Evolutionary conservation across 2,797 vertebrate genomes (phyloP), one percentile per base, ranked within the genome.

Genomic region (Zenarchopterus dispar): DNA sequence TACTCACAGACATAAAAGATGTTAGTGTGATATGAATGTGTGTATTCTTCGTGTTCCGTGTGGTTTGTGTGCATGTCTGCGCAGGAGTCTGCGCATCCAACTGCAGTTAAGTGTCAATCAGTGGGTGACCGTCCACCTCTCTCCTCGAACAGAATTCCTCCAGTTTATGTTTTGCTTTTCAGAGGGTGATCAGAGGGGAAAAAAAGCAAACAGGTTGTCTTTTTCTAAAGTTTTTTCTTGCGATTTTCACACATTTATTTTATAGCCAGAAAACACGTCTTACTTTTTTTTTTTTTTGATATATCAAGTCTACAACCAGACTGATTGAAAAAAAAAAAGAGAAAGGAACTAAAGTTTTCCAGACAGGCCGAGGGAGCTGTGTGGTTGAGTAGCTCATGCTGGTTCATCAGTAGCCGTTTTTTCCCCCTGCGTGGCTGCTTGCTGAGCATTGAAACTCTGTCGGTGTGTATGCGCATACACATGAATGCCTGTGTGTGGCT

Each of bases 61-160:
- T 13, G 19, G 45, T 51, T 43, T 36, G 23, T n/a, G 52, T 50
- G 46, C 31, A 43, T 17, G 46, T 43, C 41, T 21, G 52, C 24
- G 64, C 19, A 15, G 15, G 36, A 39, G 44, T 1, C 18, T 36
- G 61, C 21, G 28, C 42, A 33, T 16, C 33, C 47, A 42, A 49
- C 75, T 42, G 81, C 87, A 87, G 86, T 87, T 86, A 89, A 69
- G 76, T 85, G 86, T 85, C 87, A 88, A 63, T 91, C 85, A 88
- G 8, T 6, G 33, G 43, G 23, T 78, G 81, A 88, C 84, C 86
- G 74, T 68, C 49, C 77, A 80, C 69, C 83, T 52, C 52, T 65
- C 66, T 67, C 76, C 66, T 63, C 48, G 11, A 62, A 80, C 76
- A 63, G 77, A 88, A 80, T 89, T 88, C 81, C 84, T 80, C 73